Evolutionary conservation across 1,140 invertebrate genomes (phyloP).

Genomic region (Goniozus legneri): DNA sequence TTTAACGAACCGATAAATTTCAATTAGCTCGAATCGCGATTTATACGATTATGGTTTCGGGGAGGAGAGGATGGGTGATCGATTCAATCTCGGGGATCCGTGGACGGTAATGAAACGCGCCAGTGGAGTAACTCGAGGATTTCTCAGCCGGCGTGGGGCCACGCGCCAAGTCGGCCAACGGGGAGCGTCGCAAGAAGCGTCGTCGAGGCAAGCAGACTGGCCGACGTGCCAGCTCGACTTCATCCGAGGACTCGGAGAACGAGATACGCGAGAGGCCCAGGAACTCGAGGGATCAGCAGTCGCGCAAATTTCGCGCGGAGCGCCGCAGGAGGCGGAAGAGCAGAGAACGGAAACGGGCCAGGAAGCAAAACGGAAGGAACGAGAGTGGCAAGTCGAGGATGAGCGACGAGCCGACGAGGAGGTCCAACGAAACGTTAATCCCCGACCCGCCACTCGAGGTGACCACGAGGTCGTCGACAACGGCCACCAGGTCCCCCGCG

Average conservation of each 20-base stretch:
- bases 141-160: background rate
- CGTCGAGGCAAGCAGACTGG: slow-evolving; percentile 19
- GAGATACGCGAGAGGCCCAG: slow-evolving; percentile 20
- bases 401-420: slow-evolving; percentile 7
- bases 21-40: background rate
- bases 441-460: background rate
- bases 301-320: slow-evolving; percentile 28
- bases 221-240: background rate
- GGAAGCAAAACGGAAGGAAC: slow-evolving; percentile 20
- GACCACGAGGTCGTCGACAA: slow-evolving; percentile 1
- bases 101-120: background rate
- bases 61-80: too few species aligned
- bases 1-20: background rate
- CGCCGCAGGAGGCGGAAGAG: slow-evolving; percentile 30
- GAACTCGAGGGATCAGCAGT: slow-evolving; percentile 18
- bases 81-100: too few species aligned
- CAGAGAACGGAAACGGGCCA: slow-evolving; percentile 22
- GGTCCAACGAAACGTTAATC: background rate
- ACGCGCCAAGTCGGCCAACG: background rate
- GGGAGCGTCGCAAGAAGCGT: slow-evolving; percentile 25
- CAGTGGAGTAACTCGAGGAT: background rate
- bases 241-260: background rate
- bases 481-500: background rate
- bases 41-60: background rate
- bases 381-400: slow-evolving; percentile 14